Percentiles rank a stretch among this genome's conserved stretches.
Conservation (phyloP, 2,797 vertebrate species). For the Phataginus tricuspis region DNA sequence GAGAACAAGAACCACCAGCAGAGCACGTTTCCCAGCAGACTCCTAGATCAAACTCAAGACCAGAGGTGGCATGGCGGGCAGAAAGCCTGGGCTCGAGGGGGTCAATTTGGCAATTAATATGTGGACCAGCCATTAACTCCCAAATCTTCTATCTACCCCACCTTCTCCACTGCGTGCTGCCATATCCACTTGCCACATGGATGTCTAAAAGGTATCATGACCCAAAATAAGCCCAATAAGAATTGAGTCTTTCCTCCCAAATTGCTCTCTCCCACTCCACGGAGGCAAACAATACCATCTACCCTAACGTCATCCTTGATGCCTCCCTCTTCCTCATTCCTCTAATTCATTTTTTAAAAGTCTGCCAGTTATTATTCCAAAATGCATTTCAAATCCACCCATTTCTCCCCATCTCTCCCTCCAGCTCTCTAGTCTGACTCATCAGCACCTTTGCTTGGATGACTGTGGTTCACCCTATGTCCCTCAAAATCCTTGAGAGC, state of each 20-base stretch:
- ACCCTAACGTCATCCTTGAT: background rate
- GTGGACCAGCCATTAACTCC: background rate
- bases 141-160: background rate
- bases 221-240: background rate
- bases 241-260: background rate
- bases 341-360: background rate
- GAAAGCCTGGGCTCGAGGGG: background rate
- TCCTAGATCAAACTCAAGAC: background rate
- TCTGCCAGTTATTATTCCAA: background rate
- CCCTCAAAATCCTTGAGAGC: background rate
- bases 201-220: background rate
- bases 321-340: background rate
- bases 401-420: background rate
- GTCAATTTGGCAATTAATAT: background rate
- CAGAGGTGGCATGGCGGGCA: fast-evolving
- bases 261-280: background rate
- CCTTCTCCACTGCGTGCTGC: no score
- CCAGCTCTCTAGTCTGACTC: no score
- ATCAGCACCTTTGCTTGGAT: background rate
- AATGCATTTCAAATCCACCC: background rate
- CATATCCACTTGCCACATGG: background rate
- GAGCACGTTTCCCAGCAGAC: background rate
- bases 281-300: background rate
- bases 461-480: background rate
- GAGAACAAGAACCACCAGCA: background rate